Evolutionary conservation across 2,113 vertebrate genomes (phyloP).

Genomic region (Motacilla tschutschensis): DNA sequence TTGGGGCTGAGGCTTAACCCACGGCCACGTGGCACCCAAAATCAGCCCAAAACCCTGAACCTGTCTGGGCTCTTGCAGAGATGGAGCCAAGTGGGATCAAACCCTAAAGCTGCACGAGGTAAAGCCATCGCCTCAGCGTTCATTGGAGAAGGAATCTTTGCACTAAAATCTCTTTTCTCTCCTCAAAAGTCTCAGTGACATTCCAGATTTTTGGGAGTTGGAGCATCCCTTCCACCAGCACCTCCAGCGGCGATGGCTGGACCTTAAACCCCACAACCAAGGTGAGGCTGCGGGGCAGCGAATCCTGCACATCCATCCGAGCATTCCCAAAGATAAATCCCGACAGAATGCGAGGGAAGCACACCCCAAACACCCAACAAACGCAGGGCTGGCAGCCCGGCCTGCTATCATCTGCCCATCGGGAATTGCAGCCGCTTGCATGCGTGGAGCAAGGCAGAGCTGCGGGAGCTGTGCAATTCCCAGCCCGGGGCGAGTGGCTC

Average conservation of each 20-base stretch:
- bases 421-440: not conserved
- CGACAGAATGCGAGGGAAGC: accelerated
- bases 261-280: accelerated
- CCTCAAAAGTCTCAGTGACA: accelerated
- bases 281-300: accelerated
- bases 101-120: accelerated
- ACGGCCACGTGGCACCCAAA: not conserved
- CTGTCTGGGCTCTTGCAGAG: not conserved
- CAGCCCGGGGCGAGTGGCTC: not conserved
- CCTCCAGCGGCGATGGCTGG: accelerated
- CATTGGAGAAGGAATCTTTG: accelerated
- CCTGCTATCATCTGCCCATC: not conserved
- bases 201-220: accelerated
- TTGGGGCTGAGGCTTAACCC: not conserved
- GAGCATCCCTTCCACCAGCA: not conserved
- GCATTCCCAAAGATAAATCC: accelerated
- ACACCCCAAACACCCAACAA: accelerated
- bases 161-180: not conserved
- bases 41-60: not conserved
- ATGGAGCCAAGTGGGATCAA: not conserved
- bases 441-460: not conserved
- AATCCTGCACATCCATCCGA: accelerated
- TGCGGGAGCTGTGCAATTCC: slow-evolving; percentile 3
- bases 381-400: accelerated
- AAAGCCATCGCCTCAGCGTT: accelerated